A percentile compares a stretch with the other conserved stretches of the same genome.
These are phyloP conservation scores for Corella eumyota DNA, from an alignment of 23 tunicate genomes.

Conservation along the genomic window DNA sequence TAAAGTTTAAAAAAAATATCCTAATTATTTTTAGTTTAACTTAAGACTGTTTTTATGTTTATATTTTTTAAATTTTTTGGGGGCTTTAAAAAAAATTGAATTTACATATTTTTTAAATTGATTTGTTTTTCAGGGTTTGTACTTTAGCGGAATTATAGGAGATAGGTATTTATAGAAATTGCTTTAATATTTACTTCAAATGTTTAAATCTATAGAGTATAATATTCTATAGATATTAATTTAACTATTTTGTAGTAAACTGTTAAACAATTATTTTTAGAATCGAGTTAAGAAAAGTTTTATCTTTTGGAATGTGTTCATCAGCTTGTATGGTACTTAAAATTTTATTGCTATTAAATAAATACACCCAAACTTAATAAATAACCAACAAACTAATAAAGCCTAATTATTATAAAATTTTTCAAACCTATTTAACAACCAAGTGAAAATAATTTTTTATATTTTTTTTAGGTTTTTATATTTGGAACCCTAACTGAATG, in stretches of 20 bases:
- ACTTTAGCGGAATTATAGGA: slow-evolving; percentile 19
- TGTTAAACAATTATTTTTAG: too few relatives aligned
- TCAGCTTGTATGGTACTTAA: slow-evolving; percentile 34
- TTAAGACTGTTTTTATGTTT: too few relatives aligned
- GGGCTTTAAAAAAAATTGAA: too few relatives aligned
- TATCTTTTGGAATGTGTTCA: slow-evolving; percentile 51
- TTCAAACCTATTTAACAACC: neutral
- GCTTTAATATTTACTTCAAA: too few relatives aligned
- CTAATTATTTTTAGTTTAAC: too few relatives aligned
- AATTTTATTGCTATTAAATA: too few relatives aligned
- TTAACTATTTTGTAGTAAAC: neutral
- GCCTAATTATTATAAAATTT: neutral
- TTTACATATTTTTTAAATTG: neutral
- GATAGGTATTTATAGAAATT: slow-evolving; percentile 21
- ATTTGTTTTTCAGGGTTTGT: slow-evolving; percentile 18
- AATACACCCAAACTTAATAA: too few relatives aligned
- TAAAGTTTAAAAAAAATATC: too few relatives aligned
- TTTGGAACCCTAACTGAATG: slow-evolving; percentile 55
- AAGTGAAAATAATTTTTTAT: neutral
- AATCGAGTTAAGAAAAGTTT: slow-evolving; percentile 34
- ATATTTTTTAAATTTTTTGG: too few relatives aligned
- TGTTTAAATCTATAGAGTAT: too few relatives aligned
- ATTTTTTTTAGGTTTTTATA: slow-evolving; percentile 23
- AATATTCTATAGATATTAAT: neutral
- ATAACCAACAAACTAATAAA: neutral